Evolutionary conservation across 2,113 vertebrate species (phyloP), one percentile per base, ranked within the genome.

Genomic region (Antennarius striatus): DNA sequence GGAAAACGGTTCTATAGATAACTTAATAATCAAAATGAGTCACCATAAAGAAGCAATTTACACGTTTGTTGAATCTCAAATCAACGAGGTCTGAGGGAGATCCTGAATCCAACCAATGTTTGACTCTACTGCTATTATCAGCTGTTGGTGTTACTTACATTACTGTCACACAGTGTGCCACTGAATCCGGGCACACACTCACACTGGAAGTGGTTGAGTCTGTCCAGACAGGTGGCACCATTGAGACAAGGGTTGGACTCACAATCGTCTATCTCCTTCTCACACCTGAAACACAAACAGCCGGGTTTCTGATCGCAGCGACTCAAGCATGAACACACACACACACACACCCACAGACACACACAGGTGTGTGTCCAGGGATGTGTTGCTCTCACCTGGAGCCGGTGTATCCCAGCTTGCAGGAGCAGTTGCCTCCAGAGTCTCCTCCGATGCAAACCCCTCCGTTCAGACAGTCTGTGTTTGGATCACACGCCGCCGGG

Each of bases 371-470:
- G 32, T 63, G 56, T 69, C 13, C 10, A 12, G 9, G 42, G 0
- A n/a, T 30, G 63, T 55, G 14, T 5, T 39, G 2, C 43, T 61
- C 87, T 85, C 86, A 99, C 98, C 94, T 96, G 80, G 77, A 82
- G 1, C 96, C 95, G 0, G 80, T 82, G 80, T 93, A 95, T 13
- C 95, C 95, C 0, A 89, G 93, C 68, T 63, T 93, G 86, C 98
- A 99, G 43, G 92, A 95, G 87, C 97, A 99, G 91, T 98, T 97
- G 68, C 93, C 92, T 42, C 94, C 94, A 84, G 79, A 90, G 5
- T 79, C 65, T 0, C 92, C 93, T 0, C 85, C 93, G 4, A 86
- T 56, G 53, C 98, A 99, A 0, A 81, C 79, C 0, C 94, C 94
- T 0, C 93, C 93, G 0, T 92, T 92, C 2, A 89, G 82, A 71